These are phyloP conservation scores for Cetoscarus ocellatus DNA, from an alignment of 2,797 vertebrate genomes.

Conservation along the genomic window DNA sequence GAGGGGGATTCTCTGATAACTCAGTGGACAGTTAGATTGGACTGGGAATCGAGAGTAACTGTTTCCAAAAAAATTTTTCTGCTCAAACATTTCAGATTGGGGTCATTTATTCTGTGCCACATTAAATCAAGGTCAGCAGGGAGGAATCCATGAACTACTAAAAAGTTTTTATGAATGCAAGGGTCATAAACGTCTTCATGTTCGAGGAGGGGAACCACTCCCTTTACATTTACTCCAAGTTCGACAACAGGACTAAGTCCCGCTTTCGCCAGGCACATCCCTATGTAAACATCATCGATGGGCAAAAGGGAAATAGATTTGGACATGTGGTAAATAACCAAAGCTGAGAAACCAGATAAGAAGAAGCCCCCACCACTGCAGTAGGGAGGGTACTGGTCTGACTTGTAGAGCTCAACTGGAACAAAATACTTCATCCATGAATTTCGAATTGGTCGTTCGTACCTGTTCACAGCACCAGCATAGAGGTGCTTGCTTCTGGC, in stretches of 20 bases:
- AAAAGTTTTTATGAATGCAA: constrained; percentile 74
- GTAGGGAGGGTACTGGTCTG: not conserved
- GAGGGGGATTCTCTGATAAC: too few species aligned
- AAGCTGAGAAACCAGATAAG: not conserved
- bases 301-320: not conserved
- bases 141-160: constrained; percentile 74
- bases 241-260: not conserved
- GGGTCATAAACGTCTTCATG: constrained; percentile 71
- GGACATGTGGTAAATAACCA: constrained; percentile 2
- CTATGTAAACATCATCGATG: constrained; percentile 10
- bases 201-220: constrained; percentile 29
- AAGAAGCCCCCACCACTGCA: constrained; percentile 1
- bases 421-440: not conserved
- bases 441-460: not conserved
- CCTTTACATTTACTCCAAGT: not conserved
- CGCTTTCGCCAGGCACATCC: not conserved
- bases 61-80: not conserved
- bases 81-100: constrained; percentile 15
- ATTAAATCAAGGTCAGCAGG: constrained; percentile 79
- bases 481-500: constrained; percentile 1
- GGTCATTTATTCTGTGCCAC: constrained; percentile 81
- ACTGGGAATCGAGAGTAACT: too few species aligned
- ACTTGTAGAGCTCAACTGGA: not conserved
- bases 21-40: too few species aligned
- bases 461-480: not conserved